Percentiles rank a stretch among this genome's conserved stretches.
phyloP scores from a whole-genome alignment of 2,888 invertebrate species.

The Drosophila rubida region DNA sequence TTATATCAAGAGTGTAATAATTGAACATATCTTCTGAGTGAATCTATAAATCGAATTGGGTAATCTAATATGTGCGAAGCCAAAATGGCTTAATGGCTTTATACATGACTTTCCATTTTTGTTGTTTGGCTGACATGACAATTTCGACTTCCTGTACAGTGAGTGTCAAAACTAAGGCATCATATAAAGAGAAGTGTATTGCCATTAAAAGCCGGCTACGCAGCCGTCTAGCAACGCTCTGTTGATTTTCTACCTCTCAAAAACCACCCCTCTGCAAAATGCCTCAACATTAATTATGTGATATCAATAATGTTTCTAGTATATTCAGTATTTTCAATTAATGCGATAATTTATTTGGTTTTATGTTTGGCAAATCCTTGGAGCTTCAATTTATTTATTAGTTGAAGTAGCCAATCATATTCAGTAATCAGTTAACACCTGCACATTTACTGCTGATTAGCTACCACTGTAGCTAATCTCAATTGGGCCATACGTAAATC shows the following conservation, averaged over 20 bases:
- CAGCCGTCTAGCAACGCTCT: not conserved
- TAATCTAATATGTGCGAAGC: too few relatives aligned
- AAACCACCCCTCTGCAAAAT: not conserved
- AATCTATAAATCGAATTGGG: not conserved
- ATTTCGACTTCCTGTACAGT: slow-evolving; percentile 3
- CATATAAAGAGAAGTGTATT: not conserved
- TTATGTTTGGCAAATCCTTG: not conserved
- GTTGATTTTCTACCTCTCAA: not conserved
- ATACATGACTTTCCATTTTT: slow-evolving; percentile 6
- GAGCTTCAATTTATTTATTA: not conserved
- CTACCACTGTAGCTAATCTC: not conserved
- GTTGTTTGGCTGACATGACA: not conserved
- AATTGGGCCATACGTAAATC: not conserved
- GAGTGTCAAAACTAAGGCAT: not conserved
- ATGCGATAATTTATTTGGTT: not conserved
- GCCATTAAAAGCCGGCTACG: not conserved
- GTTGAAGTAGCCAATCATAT: not conserved
- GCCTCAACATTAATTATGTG: not conserved
- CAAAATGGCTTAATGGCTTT: slow-evolving; percentile 3
- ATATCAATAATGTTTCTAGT: not conserved
- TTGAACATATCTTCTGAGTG: not conserved
- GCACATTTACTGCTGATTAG: not conserved
- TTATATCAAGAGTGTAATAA: too few relatives aligned
- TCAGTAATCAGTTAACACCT: not conserved
- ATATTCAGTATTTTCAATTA: slow-evolving; percentile 5